These are phyloP conservation scores for Clunio marinus DNA, from an alignment of 2,888 invertebrate genomes.

Conservation along the genomic window DNA sequence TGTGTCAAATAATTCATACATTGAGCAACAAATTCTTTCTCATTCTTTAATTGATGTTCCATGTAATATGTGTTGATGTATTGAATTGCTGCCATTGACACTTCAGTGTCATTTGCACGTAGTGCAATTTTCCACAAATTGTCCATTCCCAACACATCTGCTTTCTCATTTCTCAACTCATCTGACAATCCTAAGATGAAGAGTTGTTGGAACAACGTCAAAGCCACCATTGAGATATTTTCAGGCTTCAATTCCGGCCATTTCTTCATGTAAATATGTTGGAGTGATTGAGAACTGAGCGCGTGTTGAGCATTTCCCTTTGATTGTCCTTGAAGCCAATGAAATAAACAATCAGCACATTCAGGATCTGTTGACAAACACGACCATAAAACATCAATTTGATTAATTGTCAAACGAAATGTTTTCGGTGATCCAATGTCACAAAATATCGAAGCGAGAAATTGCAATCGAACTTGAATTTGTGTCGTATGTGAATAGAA, in stretches of 20 bases:
- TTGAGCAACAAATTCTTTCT: constrained; percentile 87
- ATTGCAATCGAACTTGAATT: constrained; percentile 85
- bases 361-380: constrained; percentile 81
- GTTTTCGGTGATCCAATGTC: constrained; percentile 83
- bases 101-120: constrained; percentile 85
- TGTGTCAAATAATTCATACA: constrained; percentile 89
- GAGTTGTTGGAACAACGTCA: constrained; percentile 86
- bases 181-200: constrained; percentile 68
- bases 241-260: constrained; percentile 84
- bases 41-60: constrained; percentile 83
- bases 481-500: constrained; percentile 77
- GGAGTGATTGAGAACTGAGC: constrained; percentile 77
- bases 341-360: constrained; percentile 87
- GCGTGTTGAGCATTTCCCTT: constrained; percentile 91
- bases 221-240: constrained; percentile 84
- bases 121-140: constrained; percentile 93
- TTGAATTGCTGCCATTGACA: constrained; percentile 91
- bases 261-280: constrained; percentile 83
- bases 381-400: constrained; percentile 87
- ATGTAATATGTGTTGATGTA: constrained; percentile 92
- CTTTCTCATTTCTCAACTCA: constrained; percentile 47
- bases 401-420: constrained; percentile 78
- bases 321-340: constrained; percentile 88
- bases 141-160: constrained; percentile 80
- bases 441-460: constrained; percentile 88